A percentile compares a stretch with the other conserved stretches of the same genome.
Conservation (phyloP, 2,888 invertebrate genomes). For the Eledona agricola region DNA sequence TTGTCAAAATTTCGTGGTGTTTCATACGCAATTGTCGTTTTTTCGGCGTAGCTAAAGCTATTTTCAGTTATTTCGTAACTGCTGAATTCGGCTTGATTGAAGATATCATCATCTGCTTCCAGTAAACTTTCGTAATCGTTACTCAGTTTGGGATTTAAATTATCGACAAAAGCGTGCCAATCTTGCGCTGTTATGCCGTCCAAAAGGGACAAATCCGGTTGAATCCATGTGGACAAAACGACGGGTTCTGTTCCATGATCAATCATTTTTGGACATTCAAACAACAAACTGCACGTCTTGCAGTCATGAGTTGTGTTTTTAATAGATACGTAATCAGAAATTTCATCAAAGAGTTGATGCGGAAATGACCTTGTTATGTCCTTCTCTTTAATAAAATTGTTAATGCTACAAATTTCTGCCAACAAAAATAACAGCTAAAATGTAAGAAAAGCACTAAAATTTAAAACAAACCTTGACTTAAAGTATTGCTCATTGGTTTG, state of each 20-base stretch:
- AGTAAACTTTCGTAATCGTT: slow-evolving; percentile 14
- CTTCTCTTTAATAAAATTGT: slow-evolving; percentile 9
- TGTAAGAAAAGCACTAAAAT: not conserved
- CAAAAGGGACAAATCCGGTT: slow-evolving; percentile 46
- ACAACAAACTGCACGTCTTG: slow-evolving; percentile 63
- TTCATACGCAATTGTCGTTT: slow-evolving; percentile 15
- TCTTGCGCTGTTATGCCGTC: slow-evolving; percentile 47
- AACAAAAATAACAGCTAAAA: not conserved
- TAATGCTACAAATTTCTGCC: slow-evolving; percentile 4
- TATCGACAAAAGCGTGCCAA: slow-evolving; percentile 46
- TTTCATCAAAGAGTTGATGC: slow-evolving; percentile 64
- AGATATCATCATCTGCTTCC: slow-evolving; percentile 31
- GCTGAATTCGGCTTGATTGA: slow-evolving; percentile 36
- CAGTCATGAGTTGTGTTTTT: slow-evolving; percentile 53
- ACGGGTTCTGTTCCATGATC: slow-evolving; percentile 4
- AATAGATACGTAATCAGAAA: slow-evolving; percentile 52
- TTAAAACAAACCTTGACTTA: slow-evolving; percentile 27
- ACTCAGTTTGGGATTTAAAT: slow-evolving; percentile 39
- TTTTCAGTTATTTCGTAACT: slow-evolving; percentile 15
- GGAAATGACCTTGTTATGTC: slow-evolving; percentile 48
- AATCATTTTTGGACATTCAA: slow-evolving; percentile 57
- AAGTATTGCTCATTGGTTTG: slow-evolving; percentile 54
- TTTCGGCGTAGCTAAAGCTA: slow-evolving; percentile 35
- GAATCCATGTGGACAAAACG: slow-evolving; percentile 38
- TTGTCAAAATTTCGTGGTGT: slow-evolving; percentile 18